Evolutionary conservation across 2,797 vertebrate species (phyloP), one percentile per base, ranked within the genome.

Genomic region (Sebastes iracundus): DNA sequence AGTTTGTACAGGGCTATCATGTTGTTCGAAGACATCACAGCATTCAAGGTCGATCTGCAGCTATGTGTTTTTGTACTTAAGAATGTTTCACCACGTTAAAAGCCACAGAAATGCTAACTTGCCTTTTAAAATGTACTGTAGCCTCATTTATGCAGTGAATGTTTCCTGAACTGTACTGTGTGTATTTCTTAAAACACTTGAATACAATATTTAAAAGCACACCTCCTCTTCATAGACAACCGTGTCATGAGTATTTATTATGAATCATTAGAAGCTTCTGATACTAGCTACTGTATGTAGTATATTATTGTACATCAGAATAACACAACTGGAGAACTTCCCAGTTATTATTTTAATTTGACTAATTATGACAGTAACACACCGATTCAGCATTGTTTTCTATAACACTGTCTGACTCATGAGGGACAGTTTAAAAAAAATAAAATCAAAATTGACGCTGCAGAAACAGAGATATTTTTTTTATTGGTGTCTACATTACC

Each of bases 211-310:
- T 76, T 66, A 33, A 83, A 73, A 77, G 55, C 30, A 70, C 33
- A 63, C 18, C 12, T 68, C 28, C 53, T 83, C 72, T 70, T 79
- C 10, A 38, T 13, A 52, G 27, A 75, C 20, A 87, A 25, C 58
- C 67, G 69, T 86, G 64, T 74, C 28, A 22, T 46, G n/a, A 73
- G 56, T 86, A 79, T 87, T 83, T 82, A 82, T 85, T 46, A 27
- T 14, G 25, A 69, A 76, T 56, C 33, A 30, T 32, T 90, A 87
- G 88, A 90, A 89, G 87, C 23, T 3, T 81, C 32, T 81, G 38
- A 77, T 59, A 65, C 63, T 60, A 33, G 1, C 38, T 2, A 28
- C 13, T 75, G 8, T 22, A 9, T 66, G 42, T 49, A 13, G 2
- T 67, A 8, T 75, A 22, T 72, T 23, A 65, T 27, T 83, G 22